phyloP scores from a whole-genome alignment of 23 tunicate species.

The Styela plicata region DNA sequence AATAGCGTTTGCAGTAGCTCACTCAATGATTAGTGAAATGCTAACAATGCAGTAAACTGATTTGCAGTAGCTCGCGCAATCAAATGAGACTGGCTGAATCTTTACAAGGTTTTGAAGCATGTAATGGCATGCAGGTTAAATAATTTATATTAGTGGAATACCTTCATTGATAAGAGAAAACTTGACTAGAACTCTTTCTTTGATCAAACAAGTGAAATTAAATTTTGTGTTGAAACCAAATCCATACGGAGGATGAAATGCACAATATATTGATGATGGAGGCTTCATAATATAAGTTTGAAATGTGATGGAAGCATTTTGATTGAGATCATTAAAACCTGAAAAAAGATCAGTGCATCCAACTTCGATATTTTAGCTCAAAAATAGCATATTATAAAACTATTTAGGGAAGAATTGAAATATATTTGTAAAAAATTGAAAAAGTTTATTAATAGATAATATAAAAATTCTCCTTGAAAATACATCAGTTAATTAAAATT shows the following conservation, averaged over 20 bases:
- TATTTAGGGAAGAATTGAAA: background rate
- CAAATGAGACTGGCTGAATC: background rate
- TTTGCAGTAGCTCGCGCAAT: background rate
- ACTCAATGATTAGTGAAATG: too few species aligned
- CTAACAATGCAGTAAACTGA: too few species aligned
- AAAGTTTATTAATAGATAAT: background rate
- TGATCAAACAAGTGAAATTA: background rate
- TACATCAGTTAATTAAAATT: too few species aligned
- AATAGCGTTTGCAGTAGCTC: too few species aligned
- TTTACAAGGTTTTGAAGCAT: too few species aligned
- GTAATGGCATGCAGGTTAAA: background rate
- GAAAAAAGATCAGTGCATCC: background rate
- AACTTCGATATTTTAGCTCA: background rate
- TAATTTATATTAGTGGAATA: background rate
- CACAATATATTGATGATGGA: background rate
- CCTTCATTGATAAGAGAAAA: background rate
- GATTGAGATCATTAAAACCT: background rate
- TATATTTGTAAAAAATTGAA: background rate
- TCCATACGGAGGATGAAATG: background rate
- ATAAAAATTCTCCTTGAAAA: too few species aligned
- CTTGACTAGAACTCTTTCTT: background rate
- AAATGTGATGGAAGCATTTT: constrained; percentile 5
- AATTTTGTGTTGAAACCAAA: background rate
- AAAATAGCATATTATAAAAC: background rate
- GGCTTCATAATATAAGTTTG: background rate